These are phyloP conservation scores for Onychostruthus taczanowskii DNA, from an alignment of 2,113 vertebrate genomes.

Conservation along the genomic window DNA sequence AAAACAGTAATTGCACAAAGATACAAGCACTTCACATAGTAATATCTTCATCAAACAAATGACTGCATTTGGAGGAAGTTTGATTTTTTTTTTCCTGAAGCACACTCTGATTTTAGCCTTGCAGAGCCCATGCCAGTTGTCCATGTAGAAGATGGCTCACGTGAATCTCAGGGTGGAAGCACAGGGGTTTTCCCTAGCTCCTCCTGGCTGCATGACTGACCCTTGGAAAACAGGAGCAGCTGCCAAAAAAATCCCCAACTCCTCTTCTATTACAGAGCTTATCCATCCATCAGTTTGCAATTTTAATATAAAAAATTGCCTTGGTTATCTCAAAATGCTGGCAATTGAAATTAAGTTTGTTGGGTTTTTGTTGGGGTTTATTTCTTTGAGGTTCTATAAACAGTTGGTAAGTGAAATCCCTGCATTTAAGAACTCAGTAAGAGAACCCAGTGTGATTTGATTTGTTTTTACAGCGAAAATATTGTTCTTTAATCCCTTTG, in stretches of 20 bases:
- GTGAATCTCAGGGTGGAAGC: neutral
- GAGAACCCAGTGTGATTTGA: constrained; percentile 17
- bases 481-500: constrained; percentile 40
- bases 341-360: neutral
- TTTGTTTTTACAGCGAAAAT: neutral
- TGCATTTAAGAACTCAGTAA: constrained; percentile 20
- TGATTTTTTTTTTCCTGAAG: neutral
- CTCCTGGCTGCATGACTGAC: neutral
- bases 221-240: neutral
- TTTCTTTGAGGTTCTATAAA: constrained; percentile 5
- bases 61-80: neutral
- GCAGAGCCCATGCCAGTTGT: neutral
- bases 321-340: neutral
- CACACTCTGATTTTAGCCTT: neutral
- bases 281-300: neutral
- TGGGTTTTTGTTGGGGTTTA: neutral
- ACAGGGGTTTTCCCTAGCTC: neutral
- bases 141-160: neutral
- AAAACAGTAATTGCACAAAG: constrained; percentile 41
- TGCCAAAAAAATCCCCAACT: neutral
- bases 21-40: neutral
- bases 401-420: neutral
- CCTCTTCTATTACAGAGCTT: neutral
- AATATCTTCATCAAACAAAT: constrained; percentile 29
- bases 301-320: neutral